Evolutionary conservation across 2,888 invertebrate genomes (phyloP).

Genomic region (Blastobasis adustella): DNA sequence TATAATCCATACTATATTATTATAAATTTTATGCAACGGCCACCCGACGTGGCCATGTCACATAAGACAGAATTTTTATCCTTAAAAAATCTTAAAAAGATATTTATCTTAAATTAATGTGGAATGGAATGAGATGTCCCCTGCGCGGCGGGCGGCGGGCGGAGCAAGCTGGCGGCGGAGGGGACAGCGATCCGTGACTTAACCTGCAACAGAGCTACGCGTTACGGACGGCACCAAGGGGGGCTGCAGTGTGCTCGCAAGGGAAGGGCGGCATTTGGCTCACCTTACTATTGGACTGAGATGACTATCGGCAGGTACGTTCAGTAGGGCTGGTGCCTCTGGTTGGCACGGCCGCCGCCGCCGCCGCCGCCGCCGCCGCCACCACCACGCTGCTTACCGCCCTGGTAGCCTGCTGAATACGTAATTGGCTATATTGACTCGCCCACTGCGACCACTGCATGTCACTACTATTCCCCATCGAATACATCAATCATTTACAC

Average conservation of each 20-base stretch:
- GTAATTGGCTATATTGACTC: too few relatives aligned
- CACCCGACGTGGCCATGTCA: conserved; percentile 41
- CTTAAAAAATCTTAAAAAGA: conserved; percentile 66
- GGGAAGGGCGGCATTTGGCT: conserved; percentile 12
- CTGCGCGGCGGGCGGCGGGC: conserved; percentile 45
- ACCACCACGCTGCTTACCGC: conserved; percentile 89
- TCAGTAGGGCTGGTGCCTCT: conserved; percentile 93
- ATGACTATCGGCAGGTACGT: conserved; percentile 65
- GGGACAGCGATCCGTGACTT: conserved; percentile 68
- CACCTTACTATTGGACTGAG: conserved; percentile 71
- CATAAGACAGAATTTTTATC: conserved; percentile 55
- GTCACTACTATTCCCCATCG: too few relatives aligned
- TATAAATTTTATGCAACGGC: conserved; percentile 55
- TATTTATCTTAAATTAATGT: conserved; percentile 68
- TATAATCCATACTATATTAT: conserved; percentile 71
- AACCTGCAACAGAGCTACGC: conserved; percentile 51
- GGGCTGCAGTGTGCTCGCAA: neutral
- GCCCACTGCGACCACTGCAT: too few relatives aligned
- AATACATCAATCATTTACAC: too few relatives aligned
- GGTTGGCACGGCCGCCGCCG: conserved; percentile 84
- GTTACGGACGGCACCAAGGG: neutral
- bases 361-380: conserved; percentile 82
- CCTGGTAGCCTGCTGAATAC: conserved; percentile 78
- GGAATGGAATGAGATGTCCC: conserved; percentile 73
- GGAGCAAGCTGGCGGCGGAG: conserved; percentile 27